phyloP scores from a whole-genome alignment of 2,888 invertebrate species.

The Nomada fabriciana region DNA sequence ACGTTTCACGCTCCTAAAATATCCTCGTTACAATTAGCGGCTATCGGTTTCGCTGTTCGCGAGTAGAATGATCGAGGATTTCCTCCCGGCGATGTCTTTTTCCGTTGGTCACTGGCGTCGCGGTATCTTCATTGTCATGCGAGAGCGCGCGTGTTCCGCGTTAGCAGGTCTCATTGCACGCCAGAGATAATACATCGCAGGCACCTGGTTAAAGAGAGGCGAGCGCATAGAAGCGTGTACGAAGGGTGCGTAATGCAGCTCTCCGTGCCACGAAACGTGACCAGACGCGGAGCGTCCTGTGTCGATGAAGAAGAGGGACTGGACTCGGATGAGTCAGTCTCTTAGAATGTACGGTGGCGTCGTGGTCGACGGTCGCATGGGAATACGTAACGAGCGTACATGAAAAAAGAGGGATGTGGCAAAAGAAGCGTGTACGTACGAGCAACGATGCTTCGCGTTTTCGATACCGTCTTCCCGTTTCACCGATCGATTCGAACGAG shows the following conservation, averaged over 20 bases:
- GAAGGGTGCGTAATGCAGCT: conserved; percentile 78
- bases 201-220: conserved; percentile 67
- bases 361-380: conserved; percentile 63
- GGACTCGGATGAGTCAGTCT: conserved; percentile 76
- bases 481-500: neutral
- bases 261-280: conserved; percentile 75
- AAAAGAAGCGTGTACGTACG: conserved; percentile 50
- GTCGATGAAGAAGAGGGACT: conserved; percentile 75
- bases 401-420: conserved; percentile 66
- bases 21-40: neutral
- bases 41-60: neutral
- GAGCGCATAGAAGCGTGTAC: conserved; percentile 75
- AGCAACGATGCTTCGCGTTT: conserved; percentile 45
- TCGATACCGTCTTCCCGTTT: conserved; percentile 26
- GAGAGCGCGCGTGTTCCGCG: conserved; percentile 56
- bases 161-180: conserved; percentile 58
- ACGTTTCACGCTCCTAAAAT: neutral
- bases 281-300: conserved; percentile 78
- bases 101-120: conserved; percentile 35
- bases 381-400: conserved; percentile 75
- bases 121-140: conserved; percentile 47
- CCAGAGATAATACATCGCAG: conserved; percentile 57
- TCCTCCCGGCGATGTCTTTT: conserved; percentile 19
- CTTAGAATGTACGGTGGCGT: conserved; percentile 78
- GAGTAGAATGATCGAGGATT: conserved; percentile 33